A percentile compares a stretch with the other conserved stretches of the same genome.
Evolutionary conservation across 2,888 invertebrate species (phyloP).

Genomic region (Elgonia sp.): DNA sequence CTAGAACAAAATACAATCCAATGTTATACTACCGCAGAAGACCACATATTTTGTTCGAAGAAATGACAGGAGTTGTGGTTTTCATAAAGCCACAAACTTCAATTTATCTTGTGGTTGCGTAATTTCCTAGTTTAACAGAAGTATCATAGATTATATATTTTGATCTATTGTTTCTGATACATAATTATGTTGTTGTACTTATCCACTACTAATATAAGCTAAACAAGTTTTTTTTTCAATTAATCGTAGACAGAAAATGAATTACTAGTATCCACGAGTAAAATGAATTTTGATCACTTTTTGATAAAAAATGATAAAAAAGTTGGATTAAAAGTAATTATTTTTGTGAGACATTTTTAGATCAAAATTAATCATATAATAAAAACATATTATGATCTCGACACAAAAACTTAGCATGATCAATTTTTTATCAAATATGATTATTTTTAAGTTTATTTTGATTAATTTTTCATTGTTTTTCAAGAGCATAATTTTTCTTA

Average conservation of each 20-base stretch:
- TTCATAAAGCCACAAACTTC: constrained; percentile 63
- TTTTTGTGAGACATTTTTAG: no score
- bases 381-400: no score
- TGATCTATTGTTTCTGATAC: constrained; percentile 25
- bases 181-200: not conserved
- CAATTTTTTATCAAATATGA: no score
- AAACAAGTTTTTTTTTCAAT: not conserved
- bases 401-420: no score
- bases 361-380: no score
- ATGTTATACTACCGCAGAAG: constrained; percentile 23
- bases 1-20: constrained; percentile 35
- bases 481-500: no score
- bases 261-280: no score
- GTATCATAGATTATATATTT: constrained; percentile 54
- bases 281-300: no score
- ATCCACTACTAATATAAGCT: not conserved
- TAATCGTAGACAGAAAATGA: not conserved
- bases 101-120: constrained; percentile 68
- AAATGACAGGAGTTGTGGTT: constrained; percentile 61
- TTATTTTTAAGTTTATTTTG: no score
- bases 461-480: no score
- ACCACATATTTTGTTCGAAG: constrained; percentile 61
- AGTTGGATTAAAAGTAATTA: no score
- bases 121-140: constrained; percentile 60
- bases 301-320: no score